phyloP scores from a whole-genome alignment of 1,140 invertebrate species.

The Eurosta solidaginis region DNA sequence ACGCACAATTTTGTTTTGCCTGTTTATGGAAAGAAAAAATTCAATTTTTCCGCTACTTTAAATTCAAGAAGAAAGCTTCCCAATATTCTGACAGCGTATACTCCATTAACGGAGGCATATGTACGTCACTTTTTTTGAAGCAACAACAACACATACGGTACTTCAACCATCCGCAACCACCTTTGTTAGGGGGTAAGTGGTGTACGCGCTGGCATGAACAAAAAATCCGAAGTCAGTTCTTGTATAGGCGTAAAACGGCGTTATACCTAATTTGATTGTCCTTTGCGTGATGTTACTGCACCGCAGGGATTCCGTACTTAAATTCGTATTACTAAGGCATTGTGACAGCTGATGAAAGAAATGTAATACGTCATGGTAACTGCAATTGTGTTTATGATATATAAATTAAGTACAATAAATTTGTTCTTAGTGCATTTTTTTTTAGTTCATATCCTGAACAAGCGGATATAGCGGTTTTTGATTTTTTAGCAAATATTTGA shows the following conservation, averaged over 20 bases:
- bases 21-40: neutral
- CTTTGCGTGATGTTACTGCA: neutral
- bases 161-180: too few relatives aligned
- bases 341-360: neutral
- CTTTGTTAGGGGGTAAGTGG: too few relatives aligned
- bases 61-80: neutral
- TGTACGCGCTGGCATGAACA: too few relatives aligned
- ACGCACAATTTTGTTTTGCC: neutral
- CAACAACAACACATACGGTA: too few relatives aligned
- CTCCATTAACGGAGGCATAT: too few relatives aligned
- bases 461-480: too few relatives aligned
- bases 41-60: neutral
- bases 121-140: too few relatives aligned
- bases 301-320: neutral
- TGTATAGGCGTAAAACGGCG: neutral
- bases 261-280: neutral
- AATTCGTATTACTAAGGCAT: neutral
- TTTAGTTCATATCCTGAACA: too few relatives aligned
- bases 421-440: neutral
- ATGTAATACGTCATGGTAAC: too few relatives aligned
- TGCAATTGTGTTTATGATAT: neutral
- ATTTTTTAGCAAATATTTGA: too few relatives aligned
- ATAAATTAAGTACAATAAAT: neutral
- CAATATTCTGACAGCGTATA: too few relatives aligned
- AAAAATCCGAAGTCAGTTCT: neutral